Evolutionary conservation across 2,797 vertebrate species (phyloP).

Genomic region (Caiman crocodilus): DNA sequence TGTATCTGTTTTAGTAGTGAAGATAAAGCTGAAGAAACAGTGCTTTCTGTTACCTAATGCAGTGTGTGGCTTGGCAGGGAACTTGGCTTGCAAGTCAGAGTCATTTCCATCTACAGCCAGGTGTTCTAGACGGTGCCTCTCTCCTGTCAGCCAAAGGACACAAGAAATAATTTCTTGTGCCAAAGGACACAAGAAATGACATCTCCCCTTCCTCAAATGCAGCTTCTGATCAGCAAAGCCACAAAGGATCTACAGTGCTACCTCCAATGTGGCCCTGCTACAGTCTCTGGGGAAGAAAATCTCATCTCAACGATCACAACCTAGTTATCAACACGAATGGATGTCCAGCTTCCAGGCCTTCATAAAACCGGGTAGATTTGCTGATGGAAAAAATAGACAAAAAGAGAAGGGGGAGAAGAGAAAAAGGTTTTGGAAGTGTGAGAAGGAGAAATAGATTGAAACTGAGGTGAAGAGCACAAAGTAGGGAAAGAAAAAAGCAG

Average conservation of each 20-base stretch:
- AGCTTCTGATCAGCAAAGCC: too few species aligned
- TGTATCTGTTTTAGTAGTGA: not conserved
- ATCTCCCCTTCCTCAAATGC: too few species aligned
- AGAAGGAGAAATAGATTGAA: not conserved
- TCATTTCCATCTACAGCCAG: not conserved
- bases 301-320: too few species aligned
- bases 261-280: not conserved
- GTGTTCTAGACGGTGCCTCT: not conserved
- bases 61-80: not conserved
- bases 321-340: too few species aligned
- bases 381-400: not conserved
- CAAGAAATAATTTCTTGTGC: not conserved
- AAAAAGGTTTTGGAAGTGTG: not conserved
- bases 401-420: not conserved
- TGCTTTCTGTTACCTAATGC: too few species aligned
- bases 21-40: not conserved
- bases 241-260: fast-evolving
- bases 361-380: too few species aligned
- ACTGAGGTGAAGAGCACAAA: not conserved
- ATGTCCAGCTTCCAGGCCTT: too few species aligned
- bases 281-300: too few species aligned
- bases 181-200: too few species aligned
- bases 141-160: not conserved
- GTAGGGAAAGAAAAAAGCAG: too few species aligned
- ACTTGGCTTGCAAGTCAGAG: not conserved